Base-by-base conservation (phyloP, 2,888 invertebrate species). In the Eupithecia dodoneata region DNA sequence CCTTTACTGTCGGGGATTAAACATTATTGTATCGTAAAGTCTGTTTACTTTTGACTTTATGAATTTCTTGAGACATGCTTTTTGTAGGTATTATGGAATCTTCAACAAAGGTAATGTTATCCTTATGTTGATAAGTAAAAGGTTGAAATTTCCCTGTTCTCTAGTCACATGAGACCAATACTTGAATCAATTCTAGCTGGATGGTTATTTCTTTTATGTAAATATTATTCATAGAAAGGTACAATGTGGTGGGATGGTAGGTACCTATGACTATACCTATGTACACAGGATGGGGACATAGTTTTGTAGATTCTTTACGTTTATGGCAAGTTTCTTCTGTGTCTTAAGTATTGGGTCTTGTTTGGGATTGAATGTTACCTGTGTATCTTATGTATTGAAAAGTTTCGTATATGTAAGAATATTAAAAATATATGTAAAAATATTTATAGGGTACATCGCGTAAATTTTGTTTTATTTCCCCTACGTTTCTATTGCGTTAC, bases 21-120 rank as follows among this genome's bases (percentile, higher is more conserved):
- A 87, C 85, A 86, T 88, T 87, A 88, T 87, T 86, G 85, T 83
- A 78, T 85, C 86, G 82, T 89, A 87, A 90, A 90, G 74, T 78
- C 74, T 80, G 78, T 80, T 82, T 79, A 75, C 79, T 80, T 74
- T 55, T 73, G 49, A 65, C 80, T 82, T 82, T 81, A 79, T 77
- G 81, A 73, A 79, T 80, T 81, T 82, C 66, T 78, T 77, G 79
- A 74, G 47, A 30, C 70, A 45, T 70, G 18, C 18, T 47, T 47
- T 67, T 69, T n/a, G 15, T 30, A 63, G 18, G 4, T 63, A 30
- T 30, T 18, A 30, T 30, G 30, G 3, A 30, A 30, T 63, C 12
- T 30, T 30, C 30, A 30, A 63, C 18, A 63, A 63, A 63, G 4
- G 63, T 30, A 63, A 4, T 63, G 63, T 63, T 18, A 18, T 63